phyloP scores from a whole-genome alignment of 2,888 invertebrate genomes.

The Synanthedon myopaeformis region DNA sequence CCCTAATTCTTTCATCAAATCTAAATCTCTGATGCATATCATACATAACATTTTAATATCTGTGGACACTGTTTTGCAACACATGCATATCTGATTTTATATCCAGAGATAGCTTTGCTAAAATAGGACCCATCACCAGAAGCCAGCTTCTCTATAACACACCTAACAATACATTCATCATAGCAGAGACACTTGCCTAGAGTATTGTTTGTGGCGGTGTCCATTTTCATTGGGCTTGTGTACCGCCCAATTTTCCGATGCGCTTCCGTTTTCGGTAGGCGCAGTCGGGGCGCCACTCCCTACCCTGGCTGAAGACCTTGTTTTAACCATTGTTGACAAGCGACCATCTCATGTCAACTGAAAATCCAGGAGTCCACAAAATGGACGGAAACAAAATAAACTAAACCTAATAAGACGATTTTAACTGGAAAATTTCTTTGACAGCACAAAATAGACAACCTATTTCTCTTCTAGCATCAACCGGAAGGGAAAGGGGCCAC shows the following conservation, averaged over 20 bases:
- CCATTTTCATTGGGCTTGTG: constrained; percentile 56
- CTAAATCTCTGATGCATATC: too few species aligned
- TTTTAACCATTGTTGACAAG: constrained; percentile 70
- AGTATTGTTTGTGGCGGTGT: constrained; percentile 49
- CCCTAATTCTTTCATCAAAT: too few species aligned
- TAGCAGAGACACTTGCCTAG: constrained; percentile 60
- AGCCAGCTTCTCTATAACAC: too few species aligned
- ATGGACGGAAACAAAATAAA: constrained; percentile 46
- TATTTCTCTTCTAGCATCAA: constrained; percentile 59
- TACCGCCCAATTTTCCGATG: constrained; percentile 56
- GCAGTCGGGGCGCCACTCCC: constrained; percentile 50
- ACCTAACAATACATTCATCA: constrained; percentile 22
- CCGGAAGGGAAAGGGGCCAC: constrained; percentile 40
- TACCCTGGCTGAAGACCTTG: constrained; percentile 69
- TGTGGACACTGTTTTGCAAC: too few species aligned
- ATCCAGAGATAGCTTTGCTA: too few species aligned
- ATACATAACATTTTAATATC: too few species aligned
- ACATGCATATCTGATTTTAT: too few species aligned
- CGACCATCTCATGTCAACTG: constrained; percentile 68
- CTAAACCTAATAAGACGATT: constrained; percentile 31
- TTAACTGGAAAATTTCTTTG: constrained; percentile 63
- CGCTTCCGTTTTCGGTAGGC: constrained; percentile 54
- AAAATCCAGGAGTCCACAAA: constrained; percentile 60
- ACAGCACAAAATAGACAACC: constrained; percentile 32
- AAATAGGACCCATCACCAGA: too few species aligned